These are phyloP conservation scores for Trimorus sp. DNA, from an alignment of 2,888 invertebrate species.

Conservation along the genomic window DNA sequence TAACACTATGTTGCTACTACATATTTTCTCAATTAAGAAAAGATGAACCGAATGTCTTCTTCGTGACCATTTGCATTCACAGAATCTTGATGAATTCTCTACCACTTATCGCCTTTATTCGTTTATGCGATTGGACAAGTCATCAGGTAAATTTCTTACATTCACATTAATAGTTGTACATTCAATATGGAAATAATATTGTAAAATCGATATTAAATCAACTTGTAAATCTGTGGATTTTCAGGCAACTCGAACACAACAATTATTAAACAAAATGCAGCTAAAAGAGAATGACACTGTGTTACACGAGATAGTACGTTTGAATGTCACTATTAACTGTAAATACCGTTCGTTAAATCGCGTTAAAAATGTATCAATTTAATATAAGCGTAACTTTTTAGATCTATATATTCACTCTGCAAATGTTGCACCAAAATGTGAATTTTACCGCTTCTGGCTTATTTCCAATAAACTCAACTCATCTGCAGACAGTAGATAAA, in stretches of 20 bases:
- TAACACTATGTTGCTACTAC: slow-evolving; percentile 49
- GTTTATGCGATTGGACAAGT: slow-evolving; percentile 52
- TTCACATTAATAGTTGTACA: too few species aligned
- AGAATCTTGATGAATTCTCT: slow-evolving; percentile 39
- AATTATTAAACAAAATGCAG: slow-evolving; percentile 34
- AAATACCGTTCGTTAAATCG: not conserved
- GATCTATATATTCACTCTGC: slow-evolving; percentile 47
- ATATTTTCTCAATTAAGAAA: slow-evolving; percentile 35
- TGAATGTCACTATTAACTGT: not conserved
- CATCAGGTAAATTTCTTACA: slow-evolving; percentile 26
- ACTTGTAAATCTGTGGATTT: not conserved
- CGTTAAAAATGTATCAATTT: too few species aligned
- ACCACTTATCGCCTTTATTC: slow-evolving; percentile 48
- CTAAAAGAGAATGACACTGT: slow-evolving; percentile 9
- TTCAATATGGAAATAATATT: too few species aligned
- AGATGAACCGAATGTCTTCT: slow-evolving; percentile 15
- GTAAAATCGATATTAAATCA: too few species aligned
- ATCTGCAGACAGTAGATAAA: slow-evolving; percentile 46
- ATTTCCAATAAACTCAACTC: slow-evolving; percentile 47
- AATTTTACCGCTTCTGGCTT: slow-evolving; percentile 46
- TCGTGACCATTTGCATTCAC: slow-evolving; percentile 25
- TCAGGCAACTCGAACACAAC: slow-evolving; percentile 23
- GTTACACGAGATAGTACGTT: slow-evolving; percentile 15
- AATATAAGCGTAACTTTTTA: slow-evolving; percentile 1
- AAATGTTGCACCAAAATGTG: slow-evolving; percentile 53